phyloP scores from a whole-genome alignment of 35 echinoderm and acorn worm species.

The Ophioderma brevispina region DNA sequence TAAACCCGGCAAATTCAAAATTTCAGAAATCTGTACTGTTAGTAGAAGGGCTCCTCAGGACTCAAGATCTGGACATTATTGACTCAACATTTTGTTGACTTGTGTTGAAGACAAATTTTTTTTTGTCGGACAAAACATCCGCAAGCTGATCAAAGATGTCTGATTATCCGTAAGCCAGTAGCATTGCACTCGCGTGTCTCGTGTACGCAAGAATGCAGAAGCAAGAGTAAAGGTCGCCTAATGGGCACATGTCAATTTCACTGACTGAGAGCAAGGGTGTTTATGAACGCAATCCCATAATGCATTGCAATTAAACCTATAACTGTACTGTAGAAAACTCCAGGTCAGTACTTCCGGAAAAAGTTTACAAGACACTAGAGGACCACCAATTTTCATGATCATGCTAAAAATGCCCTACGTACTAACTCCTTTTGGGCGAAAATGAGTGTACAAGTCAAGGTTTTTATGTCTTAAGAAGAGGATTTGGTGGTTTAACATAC shows the following conservation, averaged over 20 bases:
- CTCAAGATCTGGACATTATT: no score
- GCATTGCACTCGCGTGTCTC: constrained; percentile 96
- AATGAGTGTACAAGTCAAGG: no score
- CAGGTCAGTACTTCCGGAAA: neutral
- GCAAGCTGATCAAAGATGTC: constrained; percentile 98
- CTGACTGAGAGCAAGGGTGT: neutral
- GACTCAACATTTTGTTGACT: no score
- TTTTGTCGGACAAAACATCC: constrained; percentile 88
- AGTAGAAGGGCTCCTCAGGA: no score
- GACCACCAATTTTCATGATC: neutral
- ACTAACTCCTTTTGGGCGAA: no score
- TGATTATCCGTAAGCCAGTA: constrained; percentile 97
- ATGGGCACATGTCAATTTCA: constrained; percentile 76
- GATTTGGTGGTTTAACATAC: no score
- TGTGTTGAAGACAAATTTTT: no score
- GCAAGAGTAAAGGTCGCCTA: constrained; percentile 95
- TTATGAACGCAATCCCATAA: no score
- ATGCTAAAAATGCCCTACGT: neutral
- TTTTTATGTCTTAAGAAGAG: neutral
- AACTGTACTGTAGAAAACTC: neutral
- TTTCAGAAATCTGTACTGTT: no score
- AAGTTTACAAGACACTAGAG: neutral
- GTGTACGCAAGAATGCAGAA: constrained; percentile 88
- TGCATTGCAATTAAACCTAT: neutral
- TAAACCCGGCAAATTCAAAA: no score